Conservation (phyloP, 2,113 vertebrate genomes). For the Chionis minor region DNA sequence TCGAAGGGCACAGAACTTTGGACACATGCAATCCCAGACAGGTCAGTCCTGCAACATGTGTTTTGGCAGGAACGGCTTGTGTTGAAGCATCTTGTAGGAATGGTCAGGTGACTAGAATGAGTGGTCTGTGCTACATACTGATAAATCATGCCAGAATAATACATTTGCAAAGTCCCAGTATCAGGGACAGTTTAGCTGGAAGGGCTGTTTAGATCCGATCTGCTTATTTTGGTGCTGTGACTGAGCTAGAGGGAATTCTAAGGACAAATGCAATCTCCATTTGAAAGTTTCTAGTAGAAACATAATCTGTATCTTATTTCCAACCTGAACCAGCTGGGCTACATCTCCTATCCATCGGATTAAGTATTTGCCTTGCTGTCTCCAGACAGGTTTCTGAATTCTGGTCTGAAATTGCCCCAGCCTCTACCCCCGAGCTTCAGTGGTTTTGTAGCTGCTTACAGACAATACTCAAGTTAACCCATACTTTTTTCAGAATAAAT, state of each 20-base stretch:
- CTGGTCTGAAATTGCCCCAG: not conserved
- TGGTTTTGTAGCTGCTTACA: not conserved
- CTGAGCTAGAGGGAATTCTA: not conserved
- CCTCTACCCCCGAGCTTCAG: not conserved
- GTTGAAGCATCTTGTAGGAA: not conserved
- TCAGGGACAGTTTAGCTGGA: not conserved
- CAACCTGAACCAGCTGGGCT: not conserved
- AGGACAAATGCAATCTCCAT: not conserved
- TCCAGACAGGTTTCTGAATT: not conserved
- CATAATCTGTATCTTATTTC: not conserved
- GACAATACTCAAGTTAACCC: not conserved
- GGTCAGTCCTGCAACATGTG: not conserved
- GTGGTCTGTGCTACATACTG: not conserved
- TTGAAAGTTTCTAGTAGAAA: not conserved
- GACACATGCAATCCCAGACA: not conserved
- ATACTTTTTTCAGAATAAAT: not conserved
- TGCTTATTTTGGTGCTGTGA: not conserved
- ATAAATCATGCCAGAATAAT: not conserved
- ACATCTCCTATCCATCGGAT: not conserved
- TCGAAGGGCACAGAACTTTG: not conserved
- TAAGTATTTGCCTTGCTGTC: not conserved
- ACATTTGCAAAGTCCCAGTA: not conserved
- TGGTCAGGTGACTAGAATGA: not conserved
- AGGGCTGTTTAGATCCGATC: not conserved
- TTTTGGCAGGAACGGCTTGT: not conserved